phyloP scores from a whole-genome alignment of 1,140 invertebrate genomes.

The Penaeus japonicus region DNA sequence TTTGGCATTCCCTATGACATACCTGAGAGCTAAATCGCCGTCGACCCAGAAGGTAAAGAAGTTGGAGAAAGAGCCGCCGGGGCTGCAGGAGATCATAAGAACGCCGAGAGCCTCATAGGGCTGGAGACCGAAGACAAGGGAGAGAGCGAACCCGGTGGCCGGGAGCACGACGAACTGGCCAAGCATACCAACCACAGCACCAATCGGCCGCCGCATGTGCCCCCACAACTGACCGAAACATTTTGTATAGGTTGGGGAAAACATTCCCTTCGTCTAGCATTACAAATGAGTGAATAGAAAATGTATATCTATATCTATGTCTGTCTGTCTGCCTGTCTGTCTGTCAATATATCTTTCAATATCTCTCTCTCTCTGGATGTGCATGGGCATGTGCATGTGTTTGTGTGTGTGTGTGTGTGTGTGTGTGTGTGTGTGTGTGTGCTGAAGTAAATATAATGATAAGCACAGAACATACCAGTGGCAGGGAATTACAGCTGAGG shows the following conservation, averaged over 20 bases:
- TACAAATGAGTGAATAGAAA: neutral
- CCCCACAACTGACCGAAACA: conserved; percentile 6
- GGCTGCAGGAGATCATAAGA: conserved; percentile 64
- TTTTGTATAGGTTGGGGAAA: neutral
- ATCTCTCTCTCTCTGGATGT: neutral
- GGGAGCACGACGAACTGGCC: conserved; percentile 66
- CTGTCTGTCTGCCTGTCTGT: neutral
- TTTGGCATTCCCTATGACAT: too few species aligned
- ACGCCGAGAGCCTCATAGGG: conserved; percentile 61
- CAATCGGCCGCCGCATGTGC: conserved; percentile 63
- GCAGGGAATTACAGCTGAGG: too few species aligned
- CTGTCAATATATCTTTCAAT: neutral
- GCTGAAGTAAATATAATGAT: neutral
- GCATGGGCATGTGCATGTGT: neutral
- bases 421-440: neutral
- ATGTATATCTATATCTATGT: neutral
- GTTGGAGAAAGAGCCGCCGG: conserved; percentile 65
- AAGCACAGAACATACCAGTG: neutral
- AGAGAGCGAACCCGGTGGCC: conserved; percentile 62
- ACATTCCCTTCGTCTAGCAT: neutral
- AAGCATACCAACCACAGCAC: conserved; percentile 64
- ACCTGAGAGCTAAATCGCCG: conserved; percentile 65
- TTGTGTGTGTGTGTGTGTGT: neutral
- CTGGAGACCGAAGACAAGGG: conserved; percentile 59
- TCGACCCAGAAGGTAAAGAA: conserved; percentile 65